phyloP scores from a whole-genome alignment of 2,888 invertebrate genomes.

The Limulus polyphemus region DNA sequence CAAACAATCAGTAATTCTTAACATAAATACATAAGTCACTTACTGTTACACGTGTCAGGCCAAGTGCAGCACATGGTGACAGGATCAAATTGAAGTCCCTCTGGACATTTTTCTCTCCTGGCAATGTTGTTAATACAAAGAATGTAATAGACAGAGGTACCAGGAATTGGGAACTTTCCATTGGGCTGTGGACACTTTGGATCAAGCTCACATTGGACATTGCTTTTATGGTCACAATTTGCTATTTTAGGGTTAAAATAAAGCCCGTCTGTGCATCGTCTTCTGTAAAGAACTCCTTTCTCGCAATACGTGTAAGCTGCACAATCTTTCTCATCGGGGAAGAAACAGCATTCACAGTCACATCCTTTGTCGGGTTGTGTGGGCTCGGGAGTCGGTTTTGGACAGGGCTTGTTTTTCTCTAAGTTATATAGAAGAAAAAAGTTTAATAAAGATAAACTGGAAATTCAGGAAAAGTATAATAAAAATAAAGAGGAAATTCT shows the following conservation, averaged over 20 bases:
- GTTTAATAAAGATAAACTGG: too few species aligned
- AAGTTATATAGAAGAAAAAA: too few species aligned
- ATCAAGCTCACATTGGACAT: constrained; percentile 8
- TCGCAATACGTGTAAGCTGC: constrained; percentile 10
- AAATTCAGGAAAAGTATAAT: too few species aligned
- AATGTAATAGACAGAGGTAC: constrained; percentile 8
- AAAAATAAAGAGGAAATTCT: too few species aligned
- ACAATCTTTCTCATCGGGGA: constrained; percentile 9
- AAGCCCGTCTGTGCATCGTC: constrained; percentile 8
- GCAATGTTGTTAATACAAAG: constrained; percentile 1
- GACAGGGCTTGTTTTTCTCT: too few species aligned
- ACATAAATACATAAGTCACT: not conserved
- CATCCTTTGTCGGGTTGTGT: constrained; percentile 1
- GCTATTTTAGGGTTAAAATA: constrained; percentile 13
- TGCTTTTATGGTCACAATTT: constrained; percentile 13
- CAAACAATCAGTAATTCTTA: too few species aligned
- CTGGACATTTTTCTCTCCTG: constrained; percentile 6
- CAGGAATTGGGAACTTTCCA: constrained; percentile 6
- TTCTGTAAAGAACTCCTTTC: not conserved
- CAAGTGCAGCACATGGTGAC: constrained; percentile 2
- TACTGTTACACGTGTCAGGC: constrained; percentile 7
- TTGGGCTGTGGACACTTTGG: not conserved
- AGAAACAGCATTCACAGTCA: constrained; percentile 10
- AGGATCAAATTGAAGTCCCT: constrained; percentile 5
- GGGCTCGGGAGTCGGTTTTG: not conserved